These are phyloP conservation scores for Molossus alvarezi DNA, from an alignment of 2,797 vertebrate genomes.

Conservation along the genomic window DNA sequence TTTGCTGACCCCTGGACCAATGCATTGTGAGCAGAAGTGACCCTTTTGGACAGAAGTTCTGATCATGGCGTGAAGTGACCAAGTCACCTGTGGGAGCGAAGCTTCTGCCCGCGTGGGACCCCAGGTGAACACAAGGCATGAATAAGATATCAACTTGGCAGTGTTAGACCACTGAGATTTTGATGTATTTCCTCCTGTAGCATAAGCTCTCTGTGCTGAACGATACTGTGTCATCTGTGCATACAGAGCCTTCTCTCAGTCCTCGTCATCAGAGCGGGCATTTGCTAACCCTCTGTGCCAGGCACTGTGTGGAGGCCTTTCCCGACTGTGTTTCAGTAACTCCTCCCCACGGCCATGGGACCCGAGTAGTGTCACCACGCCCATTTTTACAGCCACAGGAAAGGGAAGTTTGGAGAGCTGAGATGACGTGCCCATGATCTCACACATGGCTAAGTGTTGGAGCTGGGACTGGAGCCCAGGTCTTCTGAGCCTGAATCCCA, in stretches of 20 bases:
- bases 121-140: accelerated
- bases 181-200: not conserved
- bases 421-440: not conserved
- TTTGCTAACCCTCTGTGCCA: not conserved
- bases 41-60: not conserved
- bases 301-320: not conserved
- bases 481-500: not conserved
- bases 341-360: not conserved
- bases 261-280: not conserved
- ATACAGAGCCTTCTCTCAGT: not conserved
- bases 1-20: not conserved
- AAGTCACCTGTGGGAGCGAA: not conserved
- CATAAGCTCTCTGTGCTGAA: not conserved
- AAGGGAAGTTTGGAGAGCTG: not conserved
- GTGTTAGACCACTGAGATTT: not conserved
- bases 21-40: not conserved
- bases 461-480: not conserved
- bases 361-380: not conserved
- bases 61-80: not conserved
- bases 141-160: not conserved
- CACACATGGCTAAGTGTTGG: not conserved
- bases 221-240: not conserved
- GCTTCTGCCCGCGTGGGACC: not conserved
- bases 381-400: not conserved
- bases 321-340: not conserved